phyloP scores from a whole-genome alignment of 2,888 invertebrate genomes.

The Spodoptera picta region DNA sequence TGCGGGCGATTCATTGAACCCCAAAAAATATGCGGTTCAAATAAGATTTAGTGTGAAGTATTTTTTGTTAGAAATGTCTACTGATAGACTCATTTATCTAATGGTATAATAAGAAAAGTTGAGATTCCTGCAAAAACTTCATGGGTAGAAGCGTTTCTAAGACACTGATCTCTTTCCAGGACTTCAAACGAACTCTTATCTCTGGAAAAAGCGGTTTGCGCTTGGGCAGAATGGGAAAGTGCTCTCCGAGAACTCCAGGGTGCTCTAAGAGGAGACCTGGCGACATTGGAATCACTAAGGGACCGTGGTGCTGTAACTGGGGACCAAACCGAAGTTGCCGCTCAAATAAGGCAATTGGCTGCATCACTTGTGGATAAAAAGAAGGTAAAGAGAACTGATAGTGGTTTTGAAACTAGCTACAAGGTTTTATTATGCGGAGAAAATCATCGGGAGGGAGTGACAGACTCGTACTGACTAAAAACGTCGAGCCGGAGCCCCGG shows the following conservation, averaged over 20 bases:
- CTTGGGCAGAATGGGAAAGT: slow-evolving; percentile 93
- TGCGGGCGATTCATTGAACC: too few species aligned
- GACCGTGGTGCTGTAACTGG: slow-evolving; percentile 89
- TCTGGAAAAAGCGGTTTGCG: slow-evolving; percentile 91
- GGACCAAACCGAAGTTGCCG: slow-evolving; percentile 88
- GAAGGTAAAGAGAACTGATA: slow-evolving; percentile 67
- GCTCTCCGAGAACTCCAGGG: slow-evolving; percentile 93
- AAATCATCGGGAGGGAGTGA: too few species aligned
- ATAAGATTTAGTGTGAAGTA: too few species aligned
- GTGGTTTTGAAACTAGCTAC: not conserved
- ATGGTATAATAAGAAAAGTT: too few species aligned
- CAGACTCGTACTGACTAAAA: too few species aligned
- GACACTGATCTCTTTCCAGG: slow-evolving; percentile 78
- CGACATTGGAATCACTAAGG: slow-evolving; percentile 80
- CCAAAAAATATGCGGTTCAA: too few species aligned
- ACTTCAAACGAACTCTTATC: slow-evolving; percentile 92
- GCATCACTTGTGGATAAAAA: slow-evolving; percentile 88
- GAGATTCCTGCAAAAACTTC: too few species aligned
- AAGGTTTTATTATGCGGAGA: too few species aligned
- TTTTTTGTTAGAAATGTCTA: too few species aligned
- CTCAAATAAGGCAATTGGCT: slow-evolving; percentile 89
- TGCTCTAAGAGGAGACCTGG: slow-evolving; percentile 91
- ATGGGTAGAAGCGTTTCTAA: slow-evolving; percentile 4
- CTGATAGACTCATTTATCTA: too few species aligned
- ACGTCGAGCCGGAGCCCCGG: too few species aligned